Evolutionary conservation across 1,140 invertebrate genomes (phyloP), one percentile per base, ranked within the genome.

Genomic region (Pseudoatta argentina): DNA sequence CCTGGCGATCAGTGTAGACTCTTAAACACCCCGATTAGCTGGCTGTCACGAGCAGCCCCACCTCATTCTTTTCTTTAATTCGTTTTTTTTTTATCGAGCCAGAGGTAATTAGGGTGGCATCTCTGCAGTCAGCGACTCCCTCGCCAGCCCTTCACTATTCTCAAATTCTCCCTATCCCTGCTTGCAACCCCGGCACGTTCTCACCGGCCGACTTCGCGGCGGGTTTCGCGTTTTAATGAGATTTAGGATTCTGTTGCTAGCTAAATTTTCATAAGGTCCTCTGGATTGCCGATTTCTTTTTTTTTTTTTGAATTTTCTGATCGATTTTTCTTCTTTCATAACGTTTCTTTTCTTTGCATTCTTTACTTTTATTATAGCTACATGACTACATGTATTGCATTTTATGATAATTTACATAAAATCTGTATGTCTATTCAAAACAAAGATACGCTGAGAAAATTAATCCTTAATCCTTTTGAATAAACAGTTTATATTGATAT

Each of bases 21-120:
- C 94, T 95, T 95, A 95, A 95, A 95, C 94, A 95, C 94, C 94
- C 94, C 94, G 94, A 95, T 95, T 95, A 95, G 94, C 94, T 94
- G 92, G 94, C 94, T 95, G 94, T 95, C 94, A 95, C 92, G 93
- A 94, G 91, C 94, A 95, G 94, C 92, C 79, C 94, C 94, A 93
- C 93, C 94, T 94, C 94, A 94, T 95, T 95, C 93, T 94, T 94
- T 95, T 95, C 94, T 94, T 95, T 94, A 95, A 95, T 95, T 94
- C 94, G 93, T 92, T 93, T 94, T 94, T 94, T 94, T 93, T 95
- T 94, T 92, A 94, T 94, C 92, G 92, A 91, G 90, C 91, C 92
- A 87, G 89, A 94, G 94, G 92, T 95, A 95, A 95, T 95, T 95
- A 95, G 94, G 94, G 94, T 94, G 91, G 94, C 93, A 95, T 94